Conservation (phyloP, 92 coral and sea anemone genomes). For the Phenganax subtilis region DNA sequence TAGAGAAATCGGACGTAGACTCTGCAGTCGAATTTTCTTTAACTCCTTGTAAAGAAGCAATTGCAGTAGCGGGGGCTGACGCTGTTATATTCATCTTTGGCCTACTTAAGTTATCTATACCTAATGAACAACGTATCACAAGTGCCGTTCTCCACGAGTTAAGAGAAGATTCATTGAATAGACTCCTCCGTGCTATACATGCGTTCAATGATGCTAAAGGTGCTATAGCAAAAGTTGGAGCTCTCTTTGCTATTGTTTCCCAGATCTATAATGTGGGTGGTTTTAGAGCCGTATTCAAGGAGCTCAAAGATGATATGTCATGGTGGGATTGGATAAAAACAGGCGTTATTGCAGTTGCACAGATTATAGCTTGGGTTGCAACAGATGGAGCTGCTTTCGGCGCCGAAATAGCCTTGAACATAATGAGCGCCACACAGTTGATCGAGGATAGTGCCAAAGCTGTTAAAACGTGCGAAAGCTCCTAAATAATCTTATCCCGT, state of each 20-base stretch:
- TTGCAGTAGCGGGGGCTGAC: neutral
- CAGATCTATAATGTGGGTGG: slow-evolving; percentile 24
- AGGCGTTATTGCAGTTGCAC: slow-evolving; percentile 38
- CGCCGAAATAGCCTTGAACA: slow-evolving; percentile 28
- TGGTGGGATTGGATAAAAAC: slow-evolving; percentile 41
- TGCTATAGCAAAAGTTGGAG: slow-evolving; percentile 24
- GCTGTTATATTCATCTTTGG: neutral
- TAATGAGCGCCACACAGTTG: slow-evolving; percentile 22
- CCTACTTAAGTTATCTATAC: neutral
- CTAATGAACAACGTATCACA: neutral
- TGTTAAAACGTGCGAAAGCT: neutral
- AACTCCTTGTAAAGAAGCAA: slow-evolving; percentile 2
- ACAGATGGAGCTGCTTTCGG: slow-evolving; percentile 30
- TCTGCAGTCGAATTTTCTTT: neutral
- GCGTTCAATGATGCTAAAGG: slow-evolving; percentile 29
- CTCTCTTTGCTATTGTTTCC: slow-evolving; percentile 21
- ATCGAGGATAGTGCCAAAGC: neutral
- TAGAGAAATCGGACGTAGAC: neutral
- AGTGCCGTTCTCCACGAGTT: slow-evolving; percentile 4
- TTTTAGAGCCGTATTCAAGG: slow-evolving; percentile 32
- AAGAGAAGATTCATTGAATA: slow-evolving; percentile 18
- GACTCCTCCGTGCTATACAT: slow-evolving; percentile 20
- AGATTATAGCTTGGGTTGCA: slow-evolving; percentile 26
- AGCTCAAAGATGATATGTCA: slow-evolving; percentile 39
- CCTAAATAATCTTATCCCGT: neutral